phyloP scores from a whole-genome alignment of 2,113 vertebrate genomes.

The Rissa tridactyla region DNA sequence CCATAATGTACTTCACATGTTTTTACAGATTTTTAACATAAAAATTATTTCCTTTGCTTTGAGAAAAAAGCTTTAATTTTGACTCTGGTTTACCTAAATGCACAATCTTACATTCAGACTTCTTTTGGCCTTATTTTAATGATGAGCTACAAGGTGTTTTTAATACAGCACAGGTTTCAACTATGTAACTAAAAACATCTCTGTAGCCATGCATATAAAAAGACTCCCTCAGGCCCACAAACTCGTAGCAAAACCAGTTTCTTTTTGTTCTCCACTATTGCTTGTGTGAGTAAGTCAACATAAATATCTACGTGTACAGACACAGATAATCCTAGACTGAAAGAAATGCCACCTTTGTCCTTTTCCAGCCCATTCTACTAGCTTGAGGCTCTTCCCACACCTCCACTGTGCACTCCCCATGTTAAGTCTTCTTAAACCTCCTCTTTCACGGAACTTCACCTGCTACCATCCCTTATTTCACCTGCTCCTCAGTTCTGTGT shows the following conservation, averaged over 20 bases:
- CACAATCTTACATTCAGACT: background rate
- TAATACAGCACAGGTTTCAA: background rate
- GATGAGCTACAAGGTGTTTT: background rate
- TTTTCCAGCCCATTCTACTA: background rate
- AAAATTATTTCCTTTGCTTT: background rate
- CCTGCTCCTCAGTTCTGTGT: background rate
- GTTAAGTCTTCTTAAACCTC: background rate
- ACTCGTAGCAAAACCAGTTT: background rate
- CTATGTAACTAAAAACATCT: background rate
- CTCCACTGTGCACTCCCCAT: background rate
- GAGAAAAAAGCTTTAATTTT: background rate
- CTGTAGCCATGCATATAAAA: background rate
- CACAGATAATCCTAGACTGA: background rate
- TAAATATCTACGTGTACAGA: background rate
- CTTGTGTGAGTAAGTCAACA: background rate
- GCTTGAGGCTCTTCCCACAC: background rate
- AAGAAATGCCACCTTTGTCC: background rate
- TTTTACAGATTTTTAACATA: background rate
- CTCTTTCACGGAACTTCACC: background rate
- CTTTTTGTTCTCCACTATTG: background rate
- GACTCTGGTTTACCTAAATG: background rate
- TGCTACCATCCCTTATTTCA: background rate
- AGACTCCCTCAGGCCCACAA: background rate
- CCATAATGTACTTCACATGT: background rate
- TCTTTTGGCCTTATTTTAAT: background rate